These are phyloP conservation scores for Mamestra configurata DNA, from an alignment of 1,140 invertebrate species.

Conservation along the genomic window DNA sequence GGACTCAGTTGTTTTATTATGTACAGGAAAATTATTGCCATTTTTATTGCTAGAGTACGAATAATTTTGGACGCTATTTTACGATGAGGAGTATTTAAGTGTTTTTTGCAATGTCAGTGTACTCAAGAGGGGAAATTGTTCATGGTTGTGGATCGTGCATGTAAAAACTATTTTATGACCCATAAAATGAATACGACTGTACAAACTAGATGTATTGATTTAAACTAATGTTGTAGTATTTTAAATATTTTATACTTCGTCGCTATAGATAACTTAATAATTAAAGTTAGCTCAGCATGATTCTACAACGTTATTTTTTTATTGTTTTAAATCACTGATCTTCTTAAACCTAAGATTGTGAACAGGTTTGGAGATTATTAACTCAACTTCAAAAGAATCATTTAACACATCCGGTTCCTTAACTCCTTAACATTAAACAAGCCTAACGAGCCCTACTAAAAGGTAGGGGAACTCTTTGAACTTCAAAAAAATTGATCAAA, in stretches of 20 bases:
- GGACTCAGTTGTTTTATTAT: conserved; percentile 65
- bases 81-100: conserved; percentile 56
- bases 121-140: conserved; percentile 31
- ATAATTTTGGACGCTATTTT: conserved; percentile 63
- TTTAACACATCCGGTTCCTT: neutral
- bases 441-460: neutral
- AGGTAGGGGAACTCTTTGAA: conserved; percentile 30
- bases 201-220: neutral
- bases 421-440: conserved; percentile 8
- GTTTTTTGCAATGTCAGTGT: conserved; percentile 26
- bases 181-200: neutral
- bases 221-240: neutral
- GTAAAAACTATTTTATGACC: conserved; percentile 24
- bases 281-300: neutral
- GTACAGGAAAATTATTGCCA: conserved; percentile 67
- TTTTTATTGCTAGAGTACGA: conserved; percentile 73
- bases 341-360: neutral
- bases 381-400: conserved; percentile 3
- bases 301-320: neutral
- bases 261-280: conserved; percentile 1
- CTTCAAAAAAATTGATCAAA: conserved; percentile 33
- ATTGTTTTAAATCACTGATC: neutral
- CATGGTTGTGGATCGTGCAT: conserved; percentile 19
- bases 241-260: neutral
- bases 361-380: neutral